A percentile compares a stretch with the other conserved stretches of the same genome.
phyloP scores from a whole-genome alignment of 2,888 invertebrate species.

The Scrobipalpa atriplicella region DNA sequence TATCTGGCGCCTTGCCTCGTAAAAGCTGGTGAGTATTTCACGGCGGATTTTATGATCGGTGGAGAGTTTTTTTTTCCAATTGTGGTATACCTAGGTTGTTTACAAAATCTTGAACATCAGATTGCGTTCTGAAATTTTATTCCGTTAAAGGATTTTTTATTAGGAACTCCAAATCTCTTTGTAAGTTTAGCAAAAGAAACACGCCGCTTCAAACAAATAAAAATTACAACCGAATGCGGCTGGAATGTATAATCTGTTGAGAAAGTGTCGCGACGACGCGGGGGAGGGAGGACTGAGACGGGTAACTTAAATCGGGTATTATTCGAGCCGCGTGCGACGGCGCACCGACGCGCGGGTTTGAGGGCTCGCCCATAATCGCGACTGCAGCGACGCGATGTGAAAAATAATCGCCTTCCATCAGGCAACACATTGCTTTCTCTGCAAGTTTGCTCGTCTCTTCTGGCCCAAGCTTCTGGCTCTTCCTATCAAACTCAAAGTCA shows the following conservation, averaged over 20 bases:
- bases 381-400: conserved; percentile 3
- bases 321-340: not conserved
- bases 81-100: not conserved
- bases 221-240: conserved; percentile 6
- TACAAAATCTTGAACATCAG: not conserved
- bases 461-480: too few species aligned
- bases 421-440: not conserved
- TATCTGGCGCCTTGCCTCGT: conserved; percentile 1
- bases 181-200: conserved; percentile 8
- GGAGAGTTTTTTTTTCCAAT: not conserved
- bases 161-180: not conserved
- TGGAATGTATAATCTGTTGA: not conserved
- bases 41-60: not conserved
- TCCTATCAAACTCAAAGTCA: too few species aligned
- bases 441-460: not conserved
- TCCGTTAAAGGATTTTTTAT: conserved; percentile 4
- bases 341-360: not conserved
- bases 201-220: conserved; percentile 5
- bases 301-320: not conserved
- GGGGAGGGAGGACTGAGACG: not conserved
- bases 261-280: not conserved
- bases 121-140: not conserved
- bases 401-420: not conserved
- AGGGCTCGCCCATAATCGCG: not conserved
- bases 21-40: not conserved